Conservation (phyloP, 2,888 invertebrate species). For the Reticulitermes lucifugus region DNA sequence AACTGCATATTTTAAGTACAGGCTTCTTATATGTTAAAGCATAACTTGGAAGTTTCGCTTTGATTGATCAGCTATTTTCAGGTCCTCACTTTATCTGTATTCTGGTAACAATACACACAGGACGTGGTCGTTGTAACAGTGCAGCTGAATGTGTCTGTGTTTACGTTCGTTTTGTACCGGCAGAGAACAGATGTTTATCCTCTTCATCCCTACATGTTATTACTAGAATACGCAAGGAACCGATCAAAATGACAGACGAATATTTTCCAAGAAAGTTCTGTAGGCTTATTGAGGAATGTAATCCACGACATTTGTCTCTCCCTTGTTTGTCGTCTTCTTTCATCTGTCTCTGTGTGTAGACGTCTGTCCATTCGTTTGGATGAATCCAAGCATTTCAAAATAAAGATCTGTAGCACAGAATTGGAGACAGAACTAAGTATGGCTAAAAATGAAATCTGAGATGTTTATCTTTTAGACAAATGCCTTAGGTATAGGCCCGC, state of each 20-base stretch:
- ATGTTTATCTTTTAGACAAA: slow-evolving; percentile 47
- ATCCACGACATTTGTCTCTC: slow-evolving; percentile 4
- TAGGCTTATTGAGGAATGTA: slow-evolving; percentile 18
- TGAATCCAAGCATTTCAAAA: slow-evolving; percentile 7
- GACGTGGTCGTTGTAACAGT: no score
- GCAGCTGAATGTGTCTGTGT: neutral
- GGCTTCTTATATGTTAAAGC: no score
- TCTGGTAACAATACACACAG: no score
- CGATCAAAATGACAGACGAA: slow-evolving; percentile 34
- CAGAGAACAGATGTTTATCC: slow-evolving; percentile 8
- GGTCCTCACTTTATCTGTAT: no score
- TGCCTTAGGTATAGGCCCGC: slow-evolving; percentile 10
- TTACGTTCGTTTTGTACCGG: neutral
- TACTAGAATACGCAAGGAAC: slow-evolving; percentile 2
- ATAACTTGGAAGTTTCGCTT: no score
- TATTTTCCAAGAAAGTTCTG: slow-evolving; percentile 9
- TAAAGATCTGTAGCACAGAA: neutral
- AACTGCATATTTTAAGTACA: no score
- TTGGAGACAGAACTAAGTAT: slow-evolving; percentile 18
- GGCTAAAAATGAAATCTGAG: slow-evolving; percentile 46
- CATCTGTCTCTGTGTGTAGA: slow-evolving; percentile 27
- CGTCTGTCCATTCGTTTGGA: neutral
- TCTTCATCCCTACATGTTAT: neutral
- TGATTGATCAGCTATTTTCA: no score
- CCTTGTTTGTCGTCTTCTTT: slow-evolving; percentile 25